These are phyloP conservation scores for Thymelicus acteon DNA, from an alignment of 2,888 invertebrate genomes.

Conservation along the genomic window DNA sequence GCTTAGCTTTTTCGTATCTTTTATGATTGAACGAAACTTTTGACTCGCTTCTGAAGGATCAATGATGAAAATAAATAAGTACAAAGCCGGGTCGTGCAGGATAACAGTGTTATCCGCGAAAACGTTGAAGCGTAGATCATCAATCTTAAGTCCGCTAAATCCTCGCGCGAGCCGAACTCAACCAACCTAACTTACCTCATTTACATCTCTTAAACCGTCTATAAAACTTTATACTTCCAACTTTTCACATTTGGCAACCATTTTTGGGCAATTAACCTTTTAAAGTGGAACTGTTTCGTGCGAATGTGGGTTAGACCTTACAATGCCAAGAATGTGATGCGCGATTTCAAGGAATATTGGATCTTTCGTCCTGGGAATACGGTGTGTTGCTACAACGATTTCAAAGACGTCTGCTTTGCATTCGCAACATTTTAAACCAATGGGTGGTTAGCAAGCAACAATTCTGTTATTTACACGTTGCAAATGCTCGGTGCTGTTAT, in stretches of 20 bases:
- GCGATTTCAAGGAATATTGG: slow-evolving; percentile 7
- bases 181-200: slow-evolving; percentile 39
- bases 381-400: slow-evolving; percentile 5
- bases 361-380: slow-evolving; percentile 14
- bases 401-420: slow-evolving; percentile 17
- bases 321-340: slow-evolving; percentile 19
- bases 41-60: background rate
- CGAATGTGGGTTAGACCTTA: slow-evolving; percentile 40
- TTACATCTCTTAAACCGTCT: slow-evolving; percentile 48
- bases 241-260: slow-evolving; percentile 61
- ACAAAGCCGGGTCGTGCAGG: background rate
- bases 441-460: slow-evolving; percentile 32
- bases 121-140: slow-evolving; percentile 25
- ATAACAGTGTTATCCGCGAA: slow-evolving; percentile 27
- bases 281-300: slow-evolving; percentile 50
- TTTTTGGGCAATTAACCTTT: slow-evolving; percentile 62
- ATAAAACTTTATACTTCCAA: slow-evolving; percentile 53
- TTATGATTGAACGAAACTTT: too few species aligned
- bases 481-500: slow-evolving; percentile 4
- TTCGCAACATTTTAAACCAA: slow-evolving; percentile 29
- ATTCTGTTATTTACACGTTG: slow-evolving; percentile 27
- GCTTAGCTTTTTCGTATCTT: background rate
- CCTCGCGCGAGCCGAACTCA: slow-evolving; percentile 25
- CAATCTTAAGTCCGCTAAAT: slow-evolving; percentile 32
- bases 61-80: slow-evolving; percentile 5